These are phyloP conservation scores for Burhinus oedicnemus DNA, from an alignment of 2,113 vertebrate species.

Conservation along the genomic window DNA sequence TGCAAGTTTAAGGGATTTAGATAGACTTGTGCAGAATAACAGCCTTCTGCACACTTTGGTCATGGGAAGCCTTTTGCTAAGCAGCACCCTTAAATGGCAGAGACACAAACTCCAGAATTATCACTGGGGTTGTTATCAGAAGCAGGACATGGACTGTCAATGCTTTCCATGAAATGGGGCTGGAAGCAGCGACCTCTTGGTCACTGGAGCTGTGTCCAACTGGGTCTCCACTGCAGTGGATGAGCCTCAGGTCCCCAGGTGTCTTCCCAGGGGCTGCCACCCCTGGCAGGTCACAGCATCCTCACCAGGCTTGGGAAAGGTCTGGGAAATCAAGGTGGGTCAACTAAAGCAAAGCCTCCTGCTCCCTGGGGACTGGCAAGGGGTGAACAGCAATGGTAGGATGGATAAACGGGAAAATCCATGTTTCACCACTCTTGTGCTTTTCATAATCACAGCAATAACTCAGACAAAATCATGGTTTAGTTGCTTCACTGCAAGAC, in stretches of 20 bases:
- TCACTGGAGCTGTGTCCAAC: neutral
- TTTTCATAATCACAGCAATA: neutral
- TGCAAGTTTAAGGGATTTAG: conserved; percentile 3
- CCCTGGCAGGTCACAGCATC: neutral
- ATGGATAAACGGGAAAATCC: neutral
- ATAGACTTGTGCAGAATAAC: neutral
- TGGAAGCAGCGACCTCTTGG: neutral
- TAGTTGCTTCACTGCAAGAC: neutral
- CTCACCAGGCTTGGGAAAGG: neutral
- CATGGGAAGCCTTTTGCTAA: neutral
- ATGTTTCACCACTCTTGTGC: neutral
- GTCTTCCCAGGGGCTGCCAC: neutral
- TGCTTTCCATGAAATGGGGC: neutral
- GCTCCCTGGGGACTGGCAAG: neutral
- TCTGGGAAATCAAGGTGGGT: neutral
- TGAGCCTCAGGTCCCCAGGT: neutral
- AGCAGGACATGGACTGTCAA: neutral
- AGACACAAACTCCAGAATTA: neutral
- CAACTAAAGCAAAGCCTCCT: neutral
- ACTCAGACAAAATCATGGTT: neutral
- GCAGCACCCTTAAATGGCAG: neutral
- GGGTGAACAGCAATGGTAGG: neutral
- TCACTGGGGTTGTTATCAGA: neutral
- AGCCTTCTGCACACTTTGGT: neutral
- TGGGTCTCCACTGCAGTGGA: neutral